A percentile compares a stretch with the other conserved stretches of the same genome.
These are phyloP conservation scores for Kuschelorhynchus macadamiae DNA, from an alignment of 2,888 invertebrate species.

Conservation along the genomic window DNA sequence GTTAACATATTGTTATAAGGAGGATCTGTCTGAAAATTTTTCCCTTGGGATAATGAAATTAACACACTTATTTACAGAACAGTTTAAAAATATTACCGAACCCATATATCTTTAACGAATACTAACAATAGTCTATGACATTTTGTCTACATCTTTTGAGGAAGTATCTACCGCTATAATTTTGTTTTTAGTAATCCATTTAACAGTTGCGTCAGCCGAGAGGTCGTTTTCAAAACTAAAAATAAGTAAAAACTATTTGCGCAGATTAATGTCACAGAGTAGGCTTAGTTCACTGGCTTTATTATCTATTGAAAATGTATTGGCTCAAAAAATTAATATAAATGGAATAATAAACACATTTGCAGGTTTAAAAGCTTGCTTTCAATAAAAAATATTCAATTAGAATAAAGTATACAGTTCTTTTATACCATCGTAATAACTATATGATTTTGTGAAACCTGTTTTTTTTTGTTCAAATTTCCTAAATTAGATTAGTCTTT, in stretches of 20 bases:
- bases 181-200: not conserved
- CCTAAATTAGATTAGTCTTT: not conserved
- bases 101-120: not conserved
- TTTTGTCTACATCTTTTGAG: constrained; percentile 2
- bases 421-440: not conserved
- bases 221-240: not conserved
- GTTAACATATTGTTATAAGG: constrained; percentile 1
- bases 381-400: constrained; percentile 1
- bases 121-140: not conserved
- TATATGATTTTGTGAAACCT: not conserved
- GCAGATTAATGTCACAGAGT: not conserved
- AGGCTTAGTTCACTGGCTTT: not conserved
- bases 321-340: not conserved
- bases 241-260: not conserved
- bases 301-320: too few species aligned
- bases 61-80: not conserved
- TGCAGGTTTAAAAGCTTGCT: not conserved
- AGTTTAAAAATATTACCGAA: not conserved
- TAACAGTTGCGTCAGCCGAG: not conserved
- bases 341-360: not conserved
- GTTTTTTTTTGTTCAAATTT: not conserved
- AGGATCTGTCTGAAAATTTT: not conserved
- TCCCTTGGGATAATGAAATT: not conserved
- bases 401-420: not conserved
- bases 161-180: not conserved